A percentile compares a stretch with the other conserved stretches of the same genome.
These are phyloP conservation scores for Bradypodion ventrale DNA, from an alignment of 2,797 vertebrate species.

Conservation along the genomic window DNA sequence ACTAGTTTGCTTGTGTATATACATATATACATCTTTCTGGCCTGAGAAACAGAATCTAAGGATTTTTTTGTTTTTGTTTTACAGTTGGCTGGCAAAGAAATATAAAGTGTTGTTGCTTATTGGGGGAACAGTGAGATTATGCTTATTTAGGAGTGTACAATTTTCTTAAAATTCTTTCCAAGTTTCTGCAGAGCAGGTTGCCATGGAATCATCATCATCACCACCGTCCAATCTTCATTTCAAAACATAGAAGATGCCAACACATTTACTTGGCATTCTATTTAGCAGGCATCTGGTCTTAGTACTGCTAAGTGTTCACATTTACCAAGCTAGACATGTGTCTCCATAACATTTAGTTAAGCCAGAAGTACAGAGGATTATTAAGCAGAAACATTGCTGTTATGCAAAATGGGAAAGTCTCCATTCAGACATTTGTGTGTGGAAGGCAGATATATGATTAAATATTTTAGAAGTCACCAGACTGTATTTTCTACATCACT, in stretches of 20 bases:
- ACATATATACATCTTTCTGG: neutral
- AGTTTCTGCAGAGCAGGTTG: conserved; percentile 58
- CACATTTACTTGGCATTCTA: conserved; percentile 68
- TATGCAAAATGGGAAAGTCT: conserved; percentile 46
- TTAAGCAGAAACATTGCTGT: conserved; percentile 50
- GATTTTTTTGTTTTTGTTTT: neutral
- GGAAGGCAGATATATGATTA: conserved; percentile 43
- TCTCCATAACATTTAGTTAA: conserved; percentile 64
- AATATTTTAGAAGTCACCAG: conserved; percentile 59
- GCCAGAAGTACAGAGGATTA: conserved; percentile 54
- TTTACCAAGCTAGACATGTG: conserved; percentile 70
- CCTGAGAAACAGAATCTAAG: neutral
- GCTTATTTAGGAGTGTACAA: neutral
- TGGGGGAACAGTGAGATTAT: neutral
- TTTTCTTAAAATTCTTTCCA: conserved; percentile 34
- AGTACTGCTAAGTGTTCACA: conserved; percentile 70
- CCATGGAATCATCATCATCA: conserved; percentile 44
- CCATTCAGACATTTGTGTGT: conserved; percentile 41
- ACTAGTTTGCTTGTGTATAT: neutral
- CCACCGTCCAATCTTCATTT: conserved; percentile 57
- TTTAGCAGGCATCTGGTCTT: conserved; percentile 75
- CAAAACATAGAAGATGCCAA: conserved; percentile 59
- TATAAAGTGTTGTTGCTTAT: neutral
- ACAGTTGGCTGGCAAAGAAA: neutral
- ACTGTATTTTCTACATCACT: conserved; percentile 54